A percentile compares a stretch with the other conserved stretches of the same genome.
These are phyloP conservation scores for Rhabdomys pumilio DNA, from an alignment of 2,797 vertebrate species.

Conservation along the genomic window DNA sequence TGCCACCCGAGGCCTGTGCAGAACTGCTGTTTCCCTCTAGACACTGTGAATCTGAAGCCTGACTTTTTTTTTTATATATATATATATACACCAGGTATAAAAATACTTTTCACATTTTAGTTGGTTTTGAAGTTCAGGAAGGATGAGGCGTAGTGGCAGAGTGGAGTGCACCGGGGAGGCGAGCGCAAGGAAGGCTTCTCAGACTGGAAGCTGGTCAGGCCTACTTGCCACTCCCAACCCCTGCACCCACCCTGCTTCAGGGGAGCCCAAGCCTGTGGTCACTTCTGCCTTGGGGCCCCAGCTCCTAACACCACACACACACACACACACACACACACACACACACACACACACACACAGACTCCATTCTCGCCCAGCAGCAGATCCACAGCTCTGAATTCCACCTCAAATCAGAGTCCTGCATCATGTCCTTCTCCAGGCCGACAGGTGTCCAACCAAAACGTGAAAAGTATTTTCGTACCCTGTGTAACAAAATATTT, in stretches of 20 bases:
- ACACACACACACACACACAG: background rate
- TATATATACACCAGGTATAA: no score
- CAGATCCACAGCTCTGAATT: constrained; percentile 82
- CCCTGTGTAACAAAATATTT: constrained; percentile 93
- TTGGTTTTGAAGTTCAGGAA: no score
- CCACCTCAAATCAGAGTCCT: constrained; percentile 77
- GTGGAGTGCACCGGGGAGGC: no score
- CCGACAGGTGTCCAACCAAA: constrained; percentile 85
- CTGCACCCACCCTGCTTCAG: constrained; percentile 73
- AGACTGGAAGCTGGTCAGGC: constrained; percentile 74
- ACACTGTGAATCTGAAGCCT: constrained; percentile 83
- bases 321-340: background rate
- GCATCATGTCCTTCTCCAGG: constrained; percentile 64
- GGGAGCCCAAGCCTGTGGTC: constrained; percentile 75
- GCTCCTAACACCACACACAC: background rate
- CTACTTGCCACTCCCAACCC: background rate
- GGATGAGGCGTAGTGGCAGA: no score
- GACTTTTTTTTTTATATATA: background rate
- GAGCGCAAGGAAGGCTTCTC: no score
- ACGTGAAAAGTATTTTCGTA: constrained; percentile 92
- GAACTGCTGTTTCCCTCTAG: constrained; percentile 73
- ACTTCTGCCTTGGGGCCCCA: background rate
- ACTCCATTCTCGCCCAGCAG: constrained; percentile 33
- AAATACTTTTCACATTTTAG: no score
- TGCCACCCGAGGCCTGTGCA: background rate